Base-by-base conservation (phyloP, 2,888 invertebrate species). In the Tholera decimalis region DNA sequence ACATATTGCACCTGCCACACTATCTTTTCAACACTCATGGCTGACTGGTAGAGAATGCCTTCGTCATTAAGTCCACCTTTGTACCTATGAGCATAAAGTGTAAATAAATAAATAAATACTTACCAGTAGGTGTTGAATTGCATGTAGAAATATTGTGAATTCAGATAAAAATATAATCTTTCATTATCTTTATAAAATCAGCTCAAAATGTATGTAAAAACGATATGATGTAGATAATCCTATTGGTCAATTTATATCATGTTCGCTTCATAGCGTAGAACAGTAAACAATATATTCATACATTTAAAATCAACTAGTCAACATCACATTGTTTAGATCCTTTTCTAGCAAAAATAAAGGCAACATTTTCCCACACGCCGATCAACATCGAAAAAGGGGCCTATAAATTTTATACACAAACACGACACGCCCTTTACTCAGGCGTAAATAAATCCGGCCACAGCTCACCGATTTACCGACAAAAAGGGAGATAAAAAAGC, bases 381-480 rank as follows among this genome's bases (percentile, higher is more conserved):
- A 73, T 77, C 79, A 56, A 57, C 65, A 56, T 61, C 53, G 47
- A 71, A 65, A 79, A 71, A 55, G 59, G 49, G 55, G 18, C 44
- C 71, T 39, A 79, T 82, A 79, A 82, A 75, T 79, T 62, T 49
- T 39, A 44, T 49, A 62, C 33, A 61, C 41, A 63, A 67, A 50
- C 49, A 47, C 60, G 76, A 63, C 62, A 79, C 65, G 63, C 65
- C 76, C 64, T 59, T 64, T 62, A 46, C 72, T 79, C 75, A 79
- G 51, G 60, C 73, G 63, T 80, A 68, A 79, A 82, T 76, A 80
- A 80, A 80, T 67, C 62, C 41, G 35, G 55, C 56, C 61, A 63
- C 57, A 73, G 63, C 67, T 70, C 79, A 58, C 67, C 79, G 75
- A 74, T 50, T 77, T 50, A 2, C 65, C 59, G 43, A 49, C 56